Evolutionary conservation across 2,888 invertebrate genomes (phyloP), one percentile per base, ranked within the genome.

Genomic region (Acanthococcus lagerstroemiae): DNA sequence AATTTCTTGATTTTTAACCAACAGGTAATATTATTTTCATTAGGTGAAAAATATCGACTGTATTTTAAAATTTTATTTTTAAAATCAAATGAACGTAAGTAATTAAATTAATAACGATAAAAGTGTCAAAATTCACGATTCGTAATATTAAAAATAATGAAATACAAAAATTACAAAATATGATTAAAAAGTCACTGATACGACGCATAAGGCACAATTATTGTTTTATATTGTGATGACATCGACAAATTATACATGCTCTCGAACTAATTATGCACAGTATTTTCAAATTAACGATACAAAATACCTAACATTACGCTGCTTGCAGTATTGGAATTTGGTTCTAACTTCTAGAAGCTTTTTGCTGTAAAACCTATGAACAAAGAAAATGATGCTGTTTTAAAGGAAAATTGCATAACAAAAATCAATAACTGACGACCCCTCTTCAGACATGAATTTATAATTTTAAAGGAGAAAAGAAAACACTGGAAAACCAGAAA

Each of bases 301-400:
- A 37, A n/a, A 37, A 9, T 37, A 37, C n/a, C 52, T 52, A 3
- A 48, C 19, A 17, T 4, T 48, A 48, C 15, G 52, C 24, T 15
- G 5, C 22, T 22, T 19, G 24, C 22, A 37, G 12, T n/a, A 37
- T n/a, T 37, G 37, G n/a, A 37, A 37, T 37, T 37, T 3, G 2
- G 37, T 37, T 9, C 25, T 56, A 66, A 66, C 66, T 56, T 66
- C 66, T 56, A 27, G 93, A 92, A 72, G 93, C 94, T 79, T 91
- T 93, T 78, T 93, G 92, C 78, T 94, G 94, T 74, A 95, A 82
- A 73, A 93, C 82, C 81, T 80, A 74, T 68, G 77, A 75, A 67
- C 57, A 68, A 69, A 58, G 67, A 65, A 67, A 55, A 52, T 21
- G 3, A 54, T 6, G 9, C n/a, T 61, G n/a, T n/a, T n/a, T n/a